Evolutionary conservation across 1,140 invertebrate genomes (phyloP).

Genomic region (Caenorhabditis remanei): DNA sequence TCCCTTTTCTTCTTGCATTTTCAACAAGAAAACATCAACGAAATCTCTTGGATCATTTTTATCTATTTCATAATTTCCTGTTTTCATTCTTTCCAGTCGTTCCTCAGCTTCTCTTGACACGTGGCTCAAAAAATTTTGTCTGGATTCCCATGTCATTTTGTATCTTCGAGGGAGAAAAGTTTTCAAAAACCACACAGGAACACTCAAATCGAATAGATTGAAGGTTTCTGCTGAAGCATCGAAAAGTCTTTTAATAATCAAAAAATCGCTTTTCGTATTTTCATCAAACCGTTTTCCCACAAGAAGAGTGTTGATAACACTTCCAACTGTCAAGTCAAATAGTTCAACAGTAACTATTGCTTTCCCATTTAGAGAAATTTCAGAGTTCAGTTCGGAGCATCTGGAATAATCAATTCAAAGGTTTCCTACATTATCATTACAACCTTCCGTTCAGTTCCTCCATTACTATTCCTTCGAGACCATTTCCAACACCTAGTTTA

Average conservation of each 20-base stretch:
- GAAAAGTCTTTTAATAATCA: conserved; percentile 31
- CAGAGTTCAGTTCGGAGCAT: conserved; percentile 7
- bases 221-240: neutral
- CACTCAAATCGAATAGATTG: conserved; percentile 1
- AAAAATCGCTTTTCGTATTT: conserved; percentile 32
- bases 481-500: neutral
- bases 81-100: neutral
- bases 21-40: conserved; percentile 32
- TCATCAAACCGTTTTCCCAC: conserved; percentile 58
- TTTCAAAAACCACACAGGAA: conserved; percentile 17
- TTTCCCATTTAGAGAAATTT: neutral
- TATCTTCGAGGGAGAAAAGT: conserved; percentile 21
- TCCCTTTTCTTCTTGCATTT: conserved; percentile 25
- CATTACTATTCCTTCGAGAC: neutral
- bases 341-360: neutral
- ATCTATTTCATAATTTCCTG: conserved; percentile 8
- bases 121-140: conserved; percentile 11
- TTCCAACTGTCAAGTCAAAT: conserved; percentile 54
- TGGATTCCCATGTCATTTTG: neutral
- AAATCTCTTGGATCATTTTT: conserved; percentile 7
- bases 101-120: neutral
- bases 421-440: no score
- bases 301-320: conserved; percentile 54
- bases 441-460: neutral
- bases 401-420: neutral